These are phyloP conservation scores for Caenorhabditis wallacei DNA, from an alignment of 2,888 invertebrate species.

Conservation along the genomic window DNA sequence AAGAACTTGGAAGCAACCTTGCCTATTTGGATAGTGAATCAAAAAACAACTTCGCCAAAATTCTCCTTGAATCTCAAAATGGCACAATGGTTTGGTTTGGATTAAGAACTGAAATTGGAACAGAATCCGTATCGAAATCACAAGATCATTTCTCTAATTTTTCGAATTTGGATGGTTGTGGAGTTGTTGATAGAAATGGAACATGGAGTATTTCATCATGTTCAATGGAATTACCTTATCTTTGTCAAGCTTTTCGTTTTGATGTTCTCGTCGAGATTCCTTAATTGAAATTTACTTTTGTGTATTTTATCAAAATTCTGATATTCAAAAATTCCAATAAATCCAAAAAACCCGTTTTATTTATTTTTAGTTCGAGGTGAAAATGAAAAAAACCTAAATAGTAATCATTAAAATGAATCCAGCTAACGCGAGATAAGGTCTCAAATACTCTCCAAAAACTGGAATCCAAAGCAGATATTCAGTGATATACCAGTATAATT, in stretches of 20 bases:
- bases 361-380: not conserved
- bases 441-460: slow-evolving; percentile 77
- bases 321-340: not conserved
- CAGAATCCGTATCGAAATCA: not conserved
- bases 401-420: slow-evolving; percentile 83
- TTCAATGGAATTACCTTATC: slow-evolving; percentile 37
- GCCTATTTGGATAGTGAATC: slow-evolving; percentile 55
- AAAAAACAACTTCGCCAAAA: slow-evolving; percentile 37
- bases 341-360: not conserved
- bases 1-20: slow-evolving; percentile 40
- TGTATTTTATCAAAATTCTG: no score
- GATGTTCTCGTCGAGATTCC: slow-evolving; percentile 41
- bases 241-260: slow-evolving; percentile 54
- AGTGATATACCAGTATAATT: slow-evolving; percentile 81
- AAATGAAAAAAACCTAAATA: slow-evolving; percentile 61
- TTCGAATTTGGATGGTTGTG: slow-evolving; percentile 27
- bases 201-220: slow-evolving; percentile 47
- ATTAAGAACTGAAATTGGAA: slow-evolving; percentile 39
- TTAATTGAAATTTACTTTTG: no score
- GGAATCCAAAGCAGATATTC: slow-evolving; percentile 80
- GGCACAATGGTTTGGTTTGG: slow-evolving; percentile 45
- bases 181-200: slow-evolving; percentile 33
- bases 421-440: slow-evolving; percentile 81
- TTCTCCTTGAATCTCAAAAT: slow-evolving; percentile 8
- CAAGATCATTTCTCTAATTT: slow-evolving; percentile 33